Evolutionary conservation across 2,113 vertebrate species (phyloP), one percentile per base, ranked within the genome.

Genomic region (Tiliqua scincoides): DNA sequence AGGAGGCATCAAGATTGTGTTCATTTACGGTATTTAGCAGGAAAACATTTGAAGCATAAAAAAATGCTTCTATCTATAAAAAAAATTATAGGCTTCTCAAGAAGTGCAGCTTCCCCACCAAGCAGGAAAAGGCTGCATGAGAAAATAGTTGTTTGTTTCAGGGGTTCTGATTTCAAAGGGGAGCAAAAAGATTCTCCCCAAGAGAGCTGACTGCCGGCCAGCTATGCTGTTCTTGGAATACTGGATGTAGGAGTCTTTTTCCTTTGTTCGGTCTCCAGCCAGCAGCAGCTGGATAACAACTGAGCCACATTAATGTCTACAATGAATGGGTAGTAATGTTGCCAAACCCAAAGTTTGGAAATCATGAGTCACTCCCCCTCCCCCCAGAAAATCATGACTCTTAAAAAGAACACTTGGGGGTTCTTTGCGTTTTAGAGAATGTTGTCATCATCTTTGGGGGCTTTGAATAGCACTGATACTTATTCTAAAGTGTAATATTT

Each of bases 301-400:
- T 59, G 43, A 79, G 75, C 75, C 86, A 89, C 82, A 72, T 65
- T 70, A n/a, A 77, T 70, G 85, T 89, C 54, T 77, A 63, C 71
- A 77, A 65, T 1, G 0, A 14, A 54, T 65, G 48, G 73, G 76
- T 35, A 89, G 63, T n/a, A 43, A 67, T 72, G 62, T 72, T 85
- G 84, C 83, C 87, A 80, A 86, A 40, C n/a, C 30, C 43, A 21
- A 80, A 65, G 78, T 86, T 68, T 86, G 78, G 78, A 86, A 86
- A 65, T 14, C 9, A 52, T 86, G 80, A 65, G 59, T 74, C 77
- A 80, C 21, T 65, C 27, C 48, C 63, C 67, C 43, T 32, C 75
- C 85, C 84, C 8, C 0, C 35, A 20, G 23, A 81, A 35, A 62
- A 74, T 25, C 4, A 73, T 63, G 10, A 65, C 54, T 48, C 25